phyloP scores from a whole-genome alignment of 2,797 vertebrate genomes.

The Tiaroga cobitis region DNA sequence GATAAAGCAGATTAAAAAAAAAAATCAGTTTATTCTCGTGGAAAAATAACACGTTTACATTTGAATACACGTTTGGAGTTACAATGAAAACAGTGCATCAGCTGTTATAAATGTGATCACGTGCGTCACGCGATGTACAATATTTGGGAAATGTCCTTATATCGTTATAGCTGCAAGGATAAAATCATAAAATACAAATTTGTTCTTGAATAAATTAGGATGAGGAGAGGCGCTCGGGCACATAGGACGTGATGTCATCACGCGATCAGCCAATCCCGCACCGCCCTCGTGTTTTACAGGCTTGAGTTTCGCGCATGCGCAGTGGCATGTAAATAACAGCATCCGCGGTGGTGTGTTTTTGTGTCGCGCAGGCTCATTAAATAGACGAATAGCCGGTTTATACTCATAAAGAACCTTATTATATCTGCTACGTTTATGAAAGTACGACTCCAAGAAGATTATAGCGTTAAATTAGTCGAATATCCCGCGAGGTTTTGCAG shows the following conservation, averaged over 20 bases:
- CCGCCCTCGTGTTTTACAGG: not conserved
- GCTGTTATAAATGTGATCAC: not conserved
- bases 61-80: not conserved
- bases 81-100: too few species aligned
- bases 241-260: slow-evolving; percentile 11
- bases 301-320: slow-evolving; percentile 67
- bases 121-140: not conserved
- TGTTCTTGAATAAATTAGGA: not conserved
- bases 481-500: not conserved
- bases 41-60: not conserved
- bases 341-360: slow-evolving; percentile 46
- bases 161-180: not conserved
- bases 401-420: not conserved
- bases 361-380: not conserved
- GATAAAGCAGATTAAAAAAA: too few species aligned
- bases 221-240: not conserved
- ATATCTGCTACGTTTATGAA: not conserved
- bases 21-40: not conserved
- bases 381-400: not conserved
- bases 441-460: not conserved
- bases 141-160: not conserved
- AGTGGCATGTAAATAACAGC: slow-evolving; percentile 77
- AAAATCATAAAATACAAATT: not conserved
- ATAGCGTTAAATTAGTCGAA: not conserved
- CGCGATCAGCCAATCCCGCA: not conserved